Evolutionary conservation across 2,797 vertebrate species (phyloP).

Genomic region (Tamandua tetradactyla): DNA sequence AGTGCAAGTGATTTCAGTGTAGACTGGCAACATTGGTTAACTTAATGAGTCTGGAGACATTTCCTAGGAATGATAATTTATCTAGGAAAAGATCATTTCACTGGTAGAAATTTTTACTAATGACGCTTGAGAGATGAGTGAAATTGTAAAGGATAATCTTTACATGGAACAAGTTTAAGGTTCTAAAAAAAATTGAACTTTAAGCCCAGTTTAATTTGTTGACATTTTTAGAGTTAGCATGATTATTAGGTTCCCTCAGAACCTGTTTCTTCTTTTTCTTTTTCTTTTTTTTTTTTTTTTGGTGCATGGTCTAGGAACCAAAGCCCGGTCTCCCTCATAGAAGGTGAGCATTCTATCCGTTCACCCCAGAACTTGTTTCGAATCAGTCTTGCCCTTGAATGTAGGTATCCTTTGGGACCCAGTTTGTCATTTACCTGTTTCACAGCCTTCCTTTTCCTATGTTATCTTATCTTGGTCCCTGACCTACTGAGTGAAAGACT

Average conservation of each 20-base stretch:
- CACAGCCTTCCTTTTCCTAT: background rate
- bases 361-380: background rate
- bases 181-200: background rate
- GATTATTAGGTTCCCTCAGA: background rate
- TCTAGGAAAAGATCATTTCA: slow-evolving; percentile 31
- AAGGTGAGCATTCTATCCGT: too few relatives aligned
- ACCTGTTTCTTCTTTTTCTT: background rate
- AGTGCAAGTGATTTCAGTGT: slow-evolving; percentile 1
- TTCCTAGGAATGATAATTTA: slow-evolving; percentile 18
- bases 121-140: background rate
- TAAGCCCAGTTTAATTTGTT: background rate
- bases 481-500: background rate
- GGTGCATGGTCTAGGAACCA: too few relatives aligned
- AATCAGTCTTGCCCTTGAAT: background rate
- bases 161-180: slow-evolving; percentile 10
- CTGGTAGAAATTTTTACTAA: slow-evolving; percentile 33
- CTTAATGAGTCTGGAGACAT: background rate
- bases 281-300: too few relatives aligned
- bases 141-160: background rate
- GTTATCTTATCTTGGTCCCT: background rate
- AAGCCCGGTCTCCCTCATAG: too few relatives aligned
- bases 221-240: background rate
- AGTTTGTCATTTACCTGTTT: background rate
- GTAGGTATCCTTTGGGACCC: background rate
- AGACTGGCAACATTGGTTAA: background rate